Evolutionary conservation across 2,113 vertebrate genomes (phyloP).

Genomic region (Pseudolaguvia tuberculata): DNA sequence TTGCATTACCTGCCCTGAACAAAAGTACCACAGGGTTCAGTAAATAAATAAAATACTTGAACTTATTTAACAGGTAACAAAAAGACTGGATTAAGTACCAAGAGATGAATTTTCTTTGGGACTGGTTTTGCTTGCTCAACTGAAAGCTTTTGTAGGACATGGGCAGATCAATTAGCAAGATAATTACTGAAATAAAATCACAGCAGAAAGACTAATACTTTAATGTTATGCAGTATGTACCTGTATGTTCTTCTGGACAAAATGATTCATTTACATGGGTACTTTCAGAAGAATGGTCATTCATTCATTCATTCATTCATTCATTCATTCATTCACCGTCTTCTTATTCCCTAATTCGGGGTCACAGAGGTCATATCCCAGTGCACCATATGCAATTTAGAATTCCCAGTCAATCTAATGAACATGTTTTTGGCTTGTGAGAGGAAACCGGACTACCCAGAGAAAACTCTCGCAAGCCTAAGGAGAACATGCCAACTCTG

Average conservation of each 20-base stretch:
- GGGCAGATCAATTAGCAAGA: conserved; percentile 23
- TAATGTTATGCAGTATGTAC: conserved; percentile 29
- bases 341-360: no score
- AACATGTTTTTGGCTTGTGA: no score
- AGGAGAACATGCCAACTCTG: no score
- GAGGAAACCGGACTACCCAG: no score
- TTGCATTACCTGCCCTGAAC: neutral
- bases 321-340: no score
- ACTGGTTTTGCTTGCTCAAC: conserved; percentile 30
- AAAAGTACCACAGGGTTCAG: neutral
- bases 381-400: no score
- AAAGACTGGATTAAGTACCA: conserved; percentile 32
- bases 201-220: conserved; percentile 23
- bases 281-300: no score
- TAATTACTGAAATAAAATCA: conserved; percentile 47
- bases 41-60: conserved; percentile 10
- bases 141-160: conserved; percentile 21
- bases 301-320: no score
- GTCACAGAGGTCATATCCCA: no score
- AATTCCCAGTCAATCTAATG: no score
- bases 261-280: conserved; percentile 34
- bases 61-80: conserved; percentile 16
- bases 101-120: conserved; percentile 27
- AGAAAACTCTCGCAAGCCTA: no score
- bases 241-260: conserved; percentile 27